These are phyloP conservation scores for Mandrillus leucophaeus DNA, from an alignment of 2,113 vertebrate species.

Conservation along the genomic window DNA sequence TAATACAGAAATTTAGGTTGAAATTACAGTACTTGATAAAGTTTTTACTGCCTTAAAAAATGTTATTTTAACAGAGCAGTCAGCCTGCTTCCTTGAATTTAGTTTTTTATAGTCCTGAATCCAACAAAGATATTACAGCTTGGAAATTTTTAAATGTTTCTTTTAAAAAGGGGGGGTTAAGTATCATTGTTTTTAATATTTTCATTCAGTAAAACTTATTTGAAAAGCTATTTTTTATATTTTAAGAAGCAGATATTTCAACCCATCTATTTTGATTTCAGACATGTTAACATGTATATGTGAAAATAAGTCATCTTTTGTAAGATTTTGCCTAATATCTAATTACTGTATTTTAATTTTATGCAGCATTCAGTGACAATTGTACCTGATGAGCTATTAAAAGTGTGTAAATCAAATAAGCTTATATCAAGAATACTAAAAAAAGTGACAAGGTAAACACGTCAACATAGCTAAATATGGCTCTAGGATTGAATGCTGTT, in stretches of 20 bases:
- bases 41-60: neutral
- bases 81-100: neutral
- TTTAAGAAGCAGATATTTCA: constrained; percentile 1
- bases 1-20: neutral
- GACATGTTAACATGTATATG: neutral
- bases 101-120: neutral
- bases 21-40: neutral
- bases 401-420: constrained; percentile 46
- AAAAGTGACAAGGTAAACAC: neutral
- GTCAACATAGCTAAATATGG: constrained; percentile 43
- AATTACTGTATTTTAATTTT: constrained; percentile 25
- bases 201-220: neutral
- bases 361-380: neutral
- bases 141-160: neutral
- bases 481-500: neutral
- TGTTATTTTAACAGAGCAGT: neutral
- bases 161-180: neutral
- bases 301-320: constrained; percentile 26
- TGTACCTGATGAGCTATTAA: constrained; percentile 60
- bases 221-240: neutral
- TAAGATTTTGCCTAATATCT: constrained; percentile 22
- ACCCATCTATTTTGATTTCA: neutral
- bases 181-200: neutral
- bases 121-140: neutral
- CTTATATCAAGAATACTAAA: constrained; percentile 25